Evolutionary conservation across 2,888 invertebrate genomes (phyloP), one percentile per base, ranked within the genome.

Genomic region (Drosophila falleni): DNA sequence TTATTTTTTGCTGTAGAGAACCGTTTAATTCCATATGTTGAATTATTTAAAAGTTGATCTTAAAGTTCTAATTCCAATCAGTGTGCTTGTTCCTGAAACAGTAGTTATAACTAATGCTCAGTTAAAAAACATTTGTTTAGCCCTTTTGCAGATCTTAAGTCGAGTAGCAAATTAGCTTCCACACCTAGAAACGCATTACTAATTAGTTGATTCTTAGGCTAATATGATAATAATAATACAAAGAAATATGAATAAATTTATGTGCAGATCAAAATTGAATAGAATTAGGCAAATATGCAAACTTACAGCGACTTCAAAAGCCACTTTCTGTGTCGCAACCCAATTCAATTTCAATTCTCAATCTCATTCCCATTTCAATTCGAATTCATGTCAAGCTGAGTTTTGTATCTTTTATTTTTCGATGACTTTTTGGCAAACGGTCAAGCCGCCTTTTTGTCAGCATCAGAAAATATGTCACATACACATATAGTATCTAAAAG

Each of bases 241-340:
- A 35, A 33, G 55, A 56, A 44, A 35, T 71, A 65, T 80, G 64
- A 67, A 80, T 80, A 71, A 56, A 56, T 42, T 70, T 53, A 15
- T 47, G 37, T 59, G 53, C 71, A 67, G 31, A 42, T 58, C 49
- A 55, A 50, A 47, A 13, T 37, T 53, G 55, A 60, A 69, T 53
- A 51, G 33, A 65, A 71, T 83, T 71, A 76, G 72, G 69, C 73
- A 69, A 82, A 88, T 89, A 31, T 53, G 59, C 23, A 44, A 46
- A 54, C 61, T 73, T 68, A 82, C 69, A 68, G 44, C 50, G 44
- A 46, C 26, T 47, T 26, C 23, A 56, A 58, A 68, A 39, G 63
- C 42, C 69, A 55, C 33, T 78, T 66, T 81, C 62, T 81, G 60
- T 74, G 69, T 51, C 81, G 65, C 74, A 89, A 71, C 81, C 85